Conservation (phyloP, 2,113 vertebrate species). For the Struthio camelus region DNA sequence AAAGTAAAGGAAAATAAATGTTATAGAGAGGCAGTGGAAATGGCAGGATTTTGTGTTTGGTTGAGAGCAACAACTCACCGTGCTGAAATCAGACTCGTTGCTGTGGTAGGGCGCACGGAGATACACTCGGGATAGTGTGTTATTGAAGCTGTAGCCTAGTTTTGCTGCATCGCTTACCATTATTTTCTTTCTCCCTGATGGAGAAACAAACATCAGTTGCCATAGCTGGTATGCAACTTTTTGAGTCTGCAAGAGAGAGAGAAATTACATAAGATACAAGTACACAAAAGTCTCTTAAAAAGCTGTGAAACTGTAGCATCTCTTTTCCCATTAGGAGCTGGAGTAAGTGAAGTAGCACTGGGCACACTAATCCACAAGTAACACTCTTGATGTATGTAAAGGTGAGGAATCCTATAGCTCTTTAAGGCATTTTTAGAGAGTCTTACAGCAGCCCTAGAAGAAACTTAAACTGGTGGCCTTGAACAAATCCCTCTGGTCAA, state of each 20-base stretch:
- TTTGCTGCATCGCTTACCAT: slow-evolving; percentile 49
- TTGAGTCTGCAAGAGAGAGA: slow-evolving; percentile 52
- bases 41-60: background rate
- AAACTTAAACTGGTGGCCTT: background rate
- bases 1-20: background rate
- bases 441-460: background rate
- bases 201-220: slow-evolving; percentile 66
- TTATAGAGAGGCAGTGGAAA: background rate
- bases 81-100: slow-evolving; percentile 7
- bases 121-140: slow-evolving; percentile 42
- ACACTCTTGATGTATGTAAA: background rate
- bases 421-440: background rate
- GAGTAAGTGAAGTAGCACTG: background rate
- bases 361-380: background rate
- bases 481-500: background rate
- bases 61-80: slow-evolving; percentile 8
- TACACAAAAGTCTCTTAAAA: background rate
- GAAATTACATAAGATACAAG: background rate
- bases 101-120: slow-evolving; percentile 52
- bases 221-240: slow-evolving; percentile 59
- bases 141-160: slow-evolving; percentile 66
- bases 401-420: background rate
- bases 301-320: background rate
- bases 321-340: background rate
- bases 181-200: slow-evolving; percentile 61